These are phyloP conservation scores for Sarcophilus harrisii DNA, from an alignment of 2,797 vertebrate genomes.

Conservation along the genomic window DNA sequence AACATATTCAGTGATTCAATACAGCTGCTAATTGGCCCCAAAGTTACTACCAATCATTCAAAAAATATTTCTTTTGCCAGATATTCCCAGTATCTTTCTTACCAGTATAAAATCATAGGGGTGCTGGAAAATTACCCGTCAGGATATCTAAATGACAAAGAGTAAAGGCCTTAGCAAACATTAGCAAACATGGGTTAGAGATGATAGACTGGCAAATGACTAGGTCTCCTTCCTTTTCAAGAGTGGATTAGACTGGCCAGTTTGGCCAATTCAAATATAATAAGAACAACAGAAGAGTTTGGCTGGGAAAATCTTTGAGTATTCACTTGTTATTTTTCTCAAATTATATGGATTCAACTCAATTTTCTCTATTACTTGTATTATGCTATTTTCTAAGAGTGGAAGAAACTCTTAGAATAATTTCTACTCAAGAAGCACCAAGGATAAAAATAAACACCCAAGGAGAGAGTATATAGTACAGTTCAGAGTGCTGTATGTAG, in stretches of 20 bases:
- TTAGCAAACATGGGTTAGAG: not conserved
- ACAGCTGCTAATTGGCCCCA: not conserved
- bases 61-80: not conserved
- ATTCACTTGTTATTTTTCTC: not conserved
- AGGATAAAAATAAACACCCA: not conserved
- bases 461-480: not conserved
- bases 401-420: not conserved
- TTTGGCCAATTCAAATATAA: constrained; percentile 42
- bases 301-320: not conserved
- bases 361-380: not conserved
- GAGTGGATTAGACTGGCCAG: not conserved
- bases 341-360: not conserved
- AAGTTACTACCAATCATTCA: not conserved
- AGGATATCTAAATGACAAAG: not conserved
- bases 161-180: not conserved
- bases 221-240: not conserved
- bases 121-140: not conserved
- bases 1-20: too few species aligned
- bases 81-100: not conserved
- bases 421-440: not conserved
- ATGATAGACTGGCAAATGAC: not conserved
- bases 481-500: not conserved
- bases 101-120: not conserved
- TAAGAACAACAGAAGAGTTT: not conserved
- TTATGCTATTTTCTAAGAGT: not conserved